A percentile compares a stretch with the other conserved stretches of the same genome.
These are phyloP conservation scores for Benitochromis conjunctus DNA, from an alignment of 2,113 vertebrate species.

Conservation along the genomic window DNA sequence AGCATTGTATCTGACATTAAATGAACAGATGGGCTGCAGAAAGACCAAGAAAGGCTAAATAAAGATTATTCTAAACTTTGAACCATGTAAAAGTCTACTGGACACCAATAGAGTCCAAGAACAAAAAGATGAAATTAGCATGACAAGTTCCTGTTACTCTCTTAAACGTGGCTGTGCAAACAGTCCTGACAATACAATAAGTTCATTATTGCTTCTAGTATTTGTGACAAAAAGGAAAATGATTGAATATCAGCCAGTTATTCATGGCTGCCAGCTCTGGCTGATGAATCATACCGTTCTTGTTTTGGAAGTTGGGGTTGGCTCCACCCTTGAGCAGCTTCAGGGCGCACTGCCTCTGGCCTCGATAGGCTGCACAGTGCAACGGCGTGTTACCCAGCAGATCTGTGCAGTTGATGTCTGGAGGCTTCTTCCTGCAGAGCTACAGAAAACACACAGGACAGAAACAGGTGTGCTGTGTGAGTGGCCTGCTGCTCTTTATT, in stretches of 20 bases:
- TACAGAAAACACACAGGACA: slow-evolving; percentile 49
- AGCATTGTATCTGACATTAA: not conserved
- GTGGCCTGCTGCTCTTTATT: not conserved
- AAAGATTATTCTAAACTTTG: not conserved
- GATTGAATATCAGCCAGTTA: not conserved
- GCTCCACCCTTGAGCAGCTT: slow-evolving; percentile 88
- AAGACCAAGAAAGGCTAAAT: not conserved
- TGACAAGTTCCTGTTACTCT: not conserved
- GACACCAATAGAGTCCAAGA: not conserved
- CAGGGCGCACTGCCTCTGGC: slow-evolving; percentile 86
- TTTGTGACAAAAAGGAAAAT: not conserved
- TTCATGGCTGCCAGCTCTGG: not conserved
- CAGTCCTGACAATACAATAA: not conserved
- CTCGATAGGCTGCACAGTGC: slow-evolving; percentile 93
- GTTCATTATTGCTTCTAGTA: not conserved
- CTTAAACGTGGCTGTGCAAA: not conserved
- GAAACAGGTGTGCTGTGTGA: not conserved
- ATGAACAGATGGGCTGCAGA: not conserved
- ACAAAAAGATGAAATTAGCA: not conserved
- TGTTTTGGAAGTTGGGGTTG: slow-evolving; percentile 81
- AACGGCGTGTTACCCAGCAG: slow-evolving; percentile 92
- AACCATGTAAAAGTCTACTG: not conserved
- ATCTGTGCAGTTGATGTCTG: slow-evolving; percentile 87
- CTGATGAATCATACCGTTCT: slow-evolving; percentile 75
- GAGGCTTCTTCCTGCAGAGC: slow-evolving; percentile 87